Evolutionary conservation across 2,888 invertebrate genomes (phyloP).

Genomic region (Eueremaeus valkanovi): DNA sequence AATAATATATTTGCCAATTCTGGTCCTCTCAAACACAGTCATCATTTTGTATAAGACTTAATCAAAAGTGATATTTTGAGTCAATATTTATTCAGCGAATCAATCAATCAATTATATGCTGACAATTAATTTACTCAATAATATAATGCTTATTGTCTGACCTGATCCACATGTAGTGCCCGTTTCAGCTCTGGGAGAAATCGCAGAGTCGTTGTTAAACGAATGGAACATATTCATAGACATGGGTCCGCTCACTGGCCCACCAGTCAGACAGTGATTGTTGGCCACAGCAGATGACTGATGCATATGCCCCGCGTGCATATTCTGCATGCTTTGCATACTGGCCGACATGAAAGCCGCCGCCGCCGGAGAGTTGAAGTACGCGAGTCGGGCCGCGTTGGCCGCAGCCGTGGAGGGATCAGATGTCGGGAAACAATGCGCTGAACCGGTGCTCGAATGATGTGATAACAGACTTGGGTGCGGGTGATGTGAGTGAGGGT

Average conservation of each 20-base stretch:
- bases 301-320: constrained; percentile 39
- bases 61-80: no score
- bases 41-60: no score
- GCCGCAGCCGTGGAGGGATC: constrained; percentile 39
- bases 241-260: constrained; percentile 6
- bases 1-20: no score
- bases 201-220: constrained; percentile 1
- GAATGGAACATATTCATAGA: constrained; percentile 39
- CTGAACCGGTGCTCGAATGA: background rate
- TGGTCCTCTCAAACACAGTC: no score
- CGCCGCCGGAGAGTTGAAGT: constrained; percentile 79
- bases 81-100: no score
- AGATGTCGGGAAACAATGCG: constrained; percentile 34
- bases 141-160: no score
- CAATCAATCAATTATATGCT: no score
- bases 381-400: constrained; percentile 60
- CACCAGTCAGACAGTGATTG: constrained; percentile 4
- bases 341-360: constrained; percentile 54
- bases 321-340: constrained; percentile 39
- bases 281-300: background rate
- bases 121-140: background rate
- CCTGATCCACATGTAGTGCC: background rate
- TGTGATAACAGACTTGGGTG: constrained; percentile 9
- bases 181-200: background rate
- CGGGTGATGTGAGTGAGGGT: background rate